Evolutionary conservation across 2,113 vertebrate genomes (phyloP).

Genomic region (Phoxinus phoxinus): DNA sequence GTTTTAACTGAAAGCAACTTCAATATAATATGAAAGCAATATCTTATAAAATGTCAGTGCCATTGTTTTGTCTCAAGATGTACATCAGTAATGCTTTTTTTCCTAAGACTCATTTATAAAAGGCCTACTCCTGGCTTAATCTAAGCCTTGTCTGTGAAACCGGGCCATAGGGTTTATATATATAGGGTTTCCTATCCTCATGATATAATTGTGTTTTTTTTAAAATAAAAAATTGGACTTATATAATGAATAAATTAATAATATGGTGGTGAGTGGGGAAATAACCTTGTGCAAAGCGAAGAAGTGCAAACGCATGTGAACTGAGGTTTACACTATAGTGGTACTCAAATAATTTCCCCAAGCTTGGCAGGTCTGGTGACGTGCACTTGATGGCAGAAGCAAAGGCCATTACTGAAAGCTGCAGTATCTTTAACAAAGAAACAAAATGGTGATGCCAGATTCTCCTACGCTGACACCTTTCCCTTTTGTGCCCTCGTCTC

Average conservation of each 20-base stretch:
- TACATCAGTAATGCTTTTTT: no score
- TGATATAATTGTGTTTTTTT: no score
- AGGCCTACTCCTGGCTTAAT: no score
- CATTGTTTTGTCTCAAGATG: no score
- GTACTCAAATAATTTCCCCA: neutral
- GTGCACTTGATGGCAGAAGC: neutral
- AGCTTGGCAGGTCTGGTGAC: neutral
- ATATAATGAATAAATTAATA: neutral
- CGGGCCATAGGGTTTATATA: neutral
- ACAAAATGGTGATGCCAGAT: slow-evolving; percentile 25
- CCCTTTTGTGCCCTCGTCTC: slow-evolving; percentile 65
- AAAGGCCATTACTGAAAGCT: slow-evolving; percentile 4
- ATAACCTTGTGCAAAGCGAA: neutral
- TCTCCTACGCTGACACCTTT: slow-evolving; percentile 50
- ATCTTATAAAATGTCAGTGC: no score
- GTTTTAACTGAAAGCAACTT: no score
- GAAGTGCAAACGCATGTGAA: neutral
- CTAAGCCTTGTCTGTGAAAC: no score
- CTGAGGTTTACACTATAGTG: neutral
- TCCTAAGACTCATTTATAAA: no score
- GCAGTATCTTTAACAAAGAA: slow-evolving; percentile 10
- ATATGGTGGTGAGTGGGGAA: neutral
- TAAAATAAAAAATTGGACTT: no score
- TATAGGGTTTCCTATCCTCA: no score
- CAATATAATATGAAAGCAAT: no score